Evolutionary conservation across 2,888 invertebrate genomes (phyloP).

Genomic region (Thymelicus sylvestris): DNA sequence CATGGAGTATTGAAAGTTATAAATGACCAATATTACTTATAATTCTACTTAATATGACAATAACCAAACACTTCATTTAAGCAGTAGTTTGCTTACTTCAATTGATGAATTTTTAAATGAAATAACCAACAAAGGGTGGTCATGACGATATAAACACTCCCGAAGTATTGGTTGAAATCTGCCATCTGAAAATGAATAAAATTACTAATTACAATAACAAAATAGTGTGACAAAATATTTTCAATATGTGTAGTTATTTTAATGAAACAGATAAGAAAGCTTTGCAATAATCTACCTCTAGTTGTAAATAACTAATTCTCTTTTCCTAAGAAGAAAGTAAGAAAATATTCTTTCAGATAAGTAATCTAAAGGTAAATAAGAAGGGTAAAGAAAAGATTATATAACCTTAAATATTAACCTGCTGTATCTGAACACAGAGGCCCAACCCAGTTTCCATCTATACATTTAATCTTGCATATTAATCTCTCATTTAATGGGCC

Average conservation of each 20-base stretch:
- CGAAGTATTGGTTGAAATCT: constrained; percentile 91
- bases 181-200: constrained; percentile 83
- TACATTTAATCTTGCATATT: constrained; percentile 93
- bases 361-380: constrained; percentile 9
- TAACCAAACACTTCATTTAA: too few species aligned
- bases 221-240: too few species aligned
- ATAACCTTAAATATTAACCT: constrained; percentile 73
- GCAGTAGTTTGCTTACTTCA: constrained; percentile 79
- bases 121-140: constrained; percentile 88
- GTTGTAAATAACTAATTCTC: background rate
- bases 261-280: background rate
- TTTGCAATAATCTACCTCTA: too few species aligned
- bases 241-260: too few species aligned
- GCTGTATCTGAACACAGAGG: constrained; percentile 91
- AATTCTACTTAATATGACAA: too few species aligned
- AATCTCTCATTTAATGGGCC: constrained; percentile 89
- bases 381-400: constrained; percentile 30
- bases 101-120: constrained; percentile 91
- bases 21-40: too few species aligned
- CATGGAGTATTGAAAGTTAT: too few species aligned
- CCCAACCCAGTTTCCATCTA: constrained; percentile 93
- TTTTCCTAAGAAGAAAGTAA: background rate
- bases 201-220: too few species aligned
- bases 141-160: constrained; percentile 88
- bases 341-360: background rate